phyloP scores from a whole-genome alignment of 2,888 invertebrate genomes.

The Lomographa bimaculata region DNA sequence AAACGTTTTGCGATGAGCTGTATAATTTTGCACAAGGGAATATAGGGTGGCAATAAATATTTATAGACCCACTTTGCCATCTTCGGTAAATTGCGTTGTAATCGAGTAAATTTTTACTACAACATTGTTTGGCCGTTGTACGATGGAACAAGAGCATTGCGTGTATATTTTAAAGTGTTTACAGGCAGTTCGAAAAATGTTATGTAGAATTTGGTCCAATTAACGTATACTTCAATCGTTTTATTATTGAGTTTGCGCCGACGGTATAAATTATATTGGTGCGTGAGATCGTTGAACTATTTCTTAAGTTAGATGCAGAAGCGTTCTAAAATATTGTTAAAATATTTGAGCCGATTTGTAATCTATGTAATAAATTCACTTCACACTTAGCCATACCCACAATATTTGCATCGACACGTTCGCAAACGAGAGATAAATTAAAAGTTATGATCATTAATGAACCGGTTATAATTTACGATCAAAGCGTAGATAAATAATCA shows the following conservation, averaged over 20 bases:
- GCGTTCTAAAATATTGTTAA: too few relatives aligned
- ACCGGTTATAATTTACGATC: conserved; percentile 73
- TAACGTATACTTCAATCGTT: conserved; percentile 66
- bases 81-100: conserved; percentile 72
- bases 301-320: conserved; percentile 15
- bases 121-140: conserved; percentile 34
- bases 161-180: conserved; percentile 18
- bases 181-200: conserved; percentile 52
- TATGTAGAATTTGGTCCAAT: conserved; percentile 66
- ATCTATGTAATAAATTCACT: conserved; percentile 43
- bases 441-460: conserved; percentile 75
- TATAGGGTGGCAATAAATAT: conserved; percentile 72
- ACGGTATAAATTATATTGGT: conserved; percentile 53
- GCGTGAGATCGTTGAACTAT: conserved; percentile 21
- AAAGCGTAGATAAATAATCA: conserved; percentile 62
- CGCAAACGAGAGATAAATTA: conserved; percentile 61
- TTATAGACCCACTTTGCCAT: conserved; percentile 72
- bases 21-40: conserved; percentile 58
- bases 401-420: conserved; percentile 59
- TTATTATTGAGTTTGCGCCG: conserved; percentile 61
- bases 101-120: conserved; percentile 69
- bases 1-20: conserved; percentile 49
- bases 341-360: too few relatives aligned
- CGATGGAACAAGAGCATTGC: conserved; percentile 5
- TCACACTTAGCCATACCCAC: conserved; percentile 45